phyloP scores from a whole-genome alignment of 2,888 invertebrate genomes.

The Callosobruchus maculatus region DNA sequence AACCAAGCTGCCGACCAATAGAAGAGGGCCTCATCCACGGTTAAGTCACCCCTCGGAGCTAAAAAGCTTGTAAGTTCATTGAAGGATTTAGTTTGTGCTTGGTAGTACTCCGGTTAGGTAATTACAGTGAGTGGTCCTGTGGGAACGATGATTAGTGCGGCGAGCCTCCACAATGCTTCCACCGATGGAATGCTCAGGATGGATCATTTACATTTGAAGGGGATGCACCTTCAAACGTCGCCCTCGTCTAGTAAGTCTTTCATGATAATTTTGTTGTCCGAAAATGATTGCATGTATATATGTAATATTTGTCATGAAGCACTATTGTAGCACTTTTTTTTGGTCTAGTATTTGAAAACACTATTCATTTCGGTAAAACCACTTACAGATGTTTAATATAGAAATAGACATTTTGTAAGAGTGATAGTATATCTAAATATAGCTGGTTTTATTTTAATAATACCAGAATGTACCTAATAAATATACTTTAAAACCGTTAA shows the following conservation, averaged over 20 bases:
- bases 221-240: neutral
- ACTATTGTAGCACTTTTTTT: no score
- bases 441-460: no score
- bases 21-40: neutral
- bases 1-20: neutral
- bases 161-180: neutral
- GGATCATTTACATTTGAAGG: neutral
- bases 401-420: no score
- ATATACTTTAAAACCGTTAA: no score
- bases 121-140: neutral
- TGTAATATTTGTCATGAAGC: no score
- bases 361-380: no score
- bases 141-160: neutral
- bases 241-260: slow-evolving; percentile 9
- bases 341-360: no score
- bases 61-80: neutral
- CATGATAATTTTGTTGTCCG: no score
- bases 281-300: no score
- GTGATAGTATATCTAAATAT: no score
- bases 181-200: neutral
- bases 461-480: no score
- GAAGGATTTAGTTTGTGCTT: neutral
- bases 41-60: neutral
- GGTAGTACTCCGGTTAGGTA: neutral
- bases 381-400: no score